phyloP scores from a whole-genome alignment of 2,113 vertebrate genomes.

The Octodon degus region DNA sequence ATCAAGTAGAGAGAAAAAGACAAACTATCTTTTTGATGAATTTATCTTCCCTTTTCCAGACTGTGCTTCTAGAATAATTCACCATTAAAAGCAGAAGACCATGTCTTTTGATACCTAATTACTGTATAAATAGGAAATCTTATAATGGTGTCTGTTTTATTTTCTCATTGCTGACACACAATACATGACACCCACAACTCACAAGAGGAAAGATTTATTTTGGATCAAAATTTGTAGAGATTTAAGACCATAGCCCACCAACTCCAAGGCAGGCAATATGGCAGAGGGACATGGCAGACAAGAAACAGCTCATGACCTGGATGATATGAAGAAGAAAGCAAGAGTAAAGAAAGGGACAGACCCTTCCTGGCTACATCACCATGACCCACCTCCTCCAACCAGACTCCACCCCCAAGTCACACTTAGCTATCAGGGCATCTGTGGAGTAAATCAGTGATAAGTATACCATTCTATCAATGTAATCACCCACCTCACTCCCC shows the following conservation, averaged over 20 bases:
- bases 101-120: conserved; percentile 24
- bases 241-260: not conserved
- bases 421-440: not conserved
- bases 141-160: not conserved
- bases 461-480: not conserved
- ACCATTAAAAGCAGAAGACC: conserved; percentile 51
- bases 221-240: not conserved
- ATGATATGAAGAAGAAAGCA: not conserved
- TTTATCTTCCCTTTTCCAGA: not conserved
- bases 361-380: not conserved
- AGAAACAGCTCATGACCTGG: not conserved
- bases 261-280: not conserved
- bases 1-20: not conserved
- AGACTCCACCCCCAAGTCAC: not conserved
- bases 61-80: not conserved
- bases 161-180: not conserved
- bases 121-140: conserved; percentile 53
- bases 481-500: not conserved
- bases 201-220: not conserved
- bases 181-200: not conserved
- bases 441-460: not conserved
- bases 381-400: not conserved
- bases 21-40: not conserved
- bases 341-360: not conserved
- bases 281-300: not conserved